Base-by-base conservation (phyloP, 1,140 invertebrate genomes). In the Apis florea region DNA sequence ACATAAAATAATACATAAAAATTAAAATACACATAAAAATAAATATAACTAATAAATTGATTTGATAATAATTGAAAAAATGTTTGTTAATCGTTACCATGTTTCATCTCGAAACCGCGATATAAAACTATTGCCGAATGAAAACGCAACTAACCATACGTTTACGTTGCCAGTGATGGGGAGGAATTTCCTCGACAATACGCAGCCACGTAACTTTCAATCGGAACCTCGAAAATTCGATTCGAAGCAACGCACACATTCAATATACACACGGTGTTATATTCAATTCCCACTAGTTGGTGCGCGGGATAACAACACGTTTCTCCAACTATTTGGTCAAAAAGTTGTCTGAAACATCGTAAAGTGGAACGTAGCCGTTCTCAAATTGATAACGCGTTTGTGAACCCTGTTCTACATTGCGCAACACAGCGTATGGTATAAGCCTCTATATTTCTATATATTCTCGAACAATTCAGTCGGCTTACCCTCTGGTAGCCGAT, bases 381-480 rank as follows among this genome's bases (percentile, higher is more conserved):
- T 77, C 58, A 77, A 82, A 69, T 76, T 82, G 73, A 76, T 69
- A 82, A 77, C 58, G 63, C 1, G 40, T 72, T 19, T 63, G 51
- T 82, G 71, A 63, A 47, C 53, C 53, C 3, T 19, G 47, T 2
- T 24, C 2, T 53, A 13, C 1, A 15, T 12, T 31, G 15, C 26
- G 26, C 61, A 15, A 17, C 17, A 2, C n/a, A 8, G 12, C 13
- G 58, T 24, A 24, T 13, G 12, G 0, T 19, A 21, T 58, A 58
- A 24, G 47, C 64, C 40, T 64, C 47, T 69, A 70, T 69, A 77
- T 70, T 76, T 82, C 73, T 77, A 40, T 40, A 40, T 74, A 82
- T 82, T 66, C 79, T 5, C 31, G 66, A 69, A 77, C 80, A 82
- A 82, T 82, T 69, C 80, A 69, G 54, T 53, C 64, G 66, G 80